Evolutionary conservation across 2,797 vertebrate species (phyloP), one percentile per base, ranked within the genome.

Genomic region (Fratercula arctica): DNA sequence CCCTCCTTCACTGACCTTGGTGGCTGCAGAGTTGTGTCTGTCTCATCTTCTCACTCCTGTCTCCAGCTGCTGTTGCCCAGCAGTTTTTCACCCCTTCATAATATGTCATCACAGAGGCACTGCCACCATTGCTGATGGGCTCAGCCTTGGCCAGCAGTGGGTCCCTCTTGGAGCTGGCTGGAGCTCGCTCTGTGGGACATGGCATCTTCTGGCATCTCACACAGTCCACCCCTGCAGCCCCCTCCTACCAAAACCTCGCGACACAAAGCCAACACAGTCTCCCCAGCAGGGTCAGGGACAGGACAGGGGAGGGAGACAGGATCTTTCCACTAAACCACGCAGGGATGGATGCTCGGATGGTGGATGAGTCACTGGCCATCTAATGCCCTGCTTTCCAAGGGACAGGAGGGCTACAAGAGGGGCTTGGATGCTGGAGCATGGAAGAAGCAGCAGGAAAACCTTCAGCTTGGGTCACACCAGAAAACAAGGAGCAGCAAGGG

Each of bases 51-150:
- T 57, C 53, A 13, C 26, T 31, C 41, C n/a, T 48, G 28, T 68
- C 41, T 56, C 10, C 5, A 4, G 39, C 15, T 29, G 19, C 60
- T 43, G 60, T 16, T 17, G 31, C 15, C 12, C 50, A 43, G 50
- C 70, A n/a, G 17, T 43, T 56, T 54, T 45, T 72, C 33, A 54
- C 24, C 24, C 70, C 33, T 53, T 53, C 18, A 23, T 17, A 63
- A 63, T 25, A 33, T 2, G 6, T 67, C 14, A 21, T 17, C 53
- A 10, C n/a, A 68, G 43, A 33, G 23, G n/a, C 1, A 9, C 64
- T 39, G 21, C 64, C 41, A 15, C 16, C 1, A 1, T 19, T 1
- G 0, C 41, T 20, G 41, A 67, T 10, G 21, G 33, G 16, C 33
- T 46, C 28, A 8, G 63, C 51, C 26, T 48, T 17, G 28, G 43